phyloP scores from a whole-genome alignment of 2,888 invertebrate genomes.

The Ischnus inquisitorius region DNA sequence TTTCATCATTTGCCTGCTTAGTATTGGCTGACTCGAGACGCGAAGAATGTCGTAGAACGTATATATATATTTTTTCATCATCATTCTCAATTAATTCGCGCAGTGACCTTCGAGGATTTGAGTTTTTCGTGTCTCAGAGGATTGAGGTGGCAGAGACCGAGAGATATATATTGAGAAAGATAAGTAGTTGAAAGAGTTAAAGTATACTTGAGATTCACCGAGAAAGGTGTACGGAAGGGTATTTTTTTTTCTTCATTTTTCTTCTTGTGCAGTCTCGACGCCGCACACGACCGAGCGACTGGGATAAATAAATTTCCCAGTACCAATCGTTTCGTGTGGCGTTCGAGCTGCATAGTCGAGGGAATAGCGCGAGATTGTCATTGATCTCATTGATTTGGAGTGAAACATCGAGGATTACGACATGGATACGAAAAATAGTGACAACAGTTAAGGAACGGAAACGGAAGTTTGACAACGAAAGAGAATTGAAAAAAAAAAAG shows the following conservation, averaged over 20 bases:
- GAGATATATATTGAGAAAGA: constrained; percentile 65
- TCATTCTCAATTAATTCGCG: constrained; percentile 68
- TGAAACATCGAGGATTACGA: constrained; percentile 33
- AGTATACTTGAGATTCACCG: constrained; percentile 51
- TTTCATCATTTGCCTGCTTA: constrained; percentile 56
- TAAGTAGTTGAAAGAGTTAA: constrained; percentile 64
- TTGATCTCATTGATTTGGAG: constrained; percentile 8
- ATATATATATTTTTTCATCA: constrained; percentile 56
- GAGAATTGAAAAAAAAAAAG: constrained; percentile 29
- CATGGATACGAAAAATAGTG: constrained; percentile 33
- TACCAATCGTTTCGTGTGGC: not conserved
- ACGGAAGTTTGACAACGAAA: constrained; percentile 45
- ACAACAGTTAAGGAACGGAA: constrained; percentile 48
- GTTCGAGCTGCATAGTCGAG: constrained; percentile 4
- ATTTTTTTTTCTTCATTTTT: constrained; percentile 48
- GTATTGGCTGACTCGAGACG: constrained; percentile 65
- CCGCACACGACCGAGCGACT: not conserved
- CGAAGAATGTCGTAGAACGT: constrained; percentile 59
- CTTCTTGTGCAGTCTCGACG: constrained; percentile 14
- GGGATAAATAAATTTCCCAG: not conserved
- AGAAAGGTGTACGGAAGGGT: constrained; percentile 29
- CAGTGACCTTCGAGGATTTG: constrained; percentile 74
- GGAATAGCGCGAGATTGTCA: not conserved
- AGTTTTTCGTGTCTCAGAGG: constrained; percentile 60
- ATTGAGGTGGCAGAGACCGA: constrained; percentile 66